phyloP scores from a whole-genome alignment of 1,140 invertebrate genomes.

The Philaenus spumarius region DNA sequence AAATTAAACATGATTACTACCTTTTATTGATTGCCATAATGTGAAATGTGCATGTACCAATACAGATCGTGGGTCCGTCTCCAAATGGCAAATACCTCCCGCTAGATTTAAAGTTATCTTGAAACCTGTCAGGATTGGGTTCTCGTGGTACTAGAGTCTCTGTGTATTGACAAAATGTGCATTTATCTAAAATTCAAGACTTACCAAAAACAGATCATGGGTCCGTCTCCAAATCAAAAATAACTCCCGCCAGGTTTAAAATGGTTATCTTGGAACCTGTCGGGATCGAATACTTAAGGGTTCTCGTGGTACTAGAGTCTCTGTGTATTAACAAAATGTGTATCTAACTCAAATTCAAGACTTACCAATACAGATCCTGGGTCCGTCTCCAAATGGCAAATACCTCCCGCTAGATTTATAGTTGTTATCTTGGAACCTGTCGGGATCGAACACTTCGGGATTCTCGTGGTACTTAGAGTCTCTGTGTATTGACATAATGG shows the following conservation, averaged over 20 bases:
- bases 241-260: constrained; percentile 34
- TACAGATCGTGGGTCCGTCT: constrained; percentile 54
- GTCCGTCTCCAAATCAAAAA: constrained; percentile 56
- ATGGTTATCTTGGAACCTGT: constrained; percentile 45
- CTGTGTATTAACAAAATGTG: too few relatives aligned
- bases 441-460: constrained; percentile 63
- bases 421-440: constrained; percentile 54
- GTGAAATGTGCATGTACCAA: too few relatives aligned
- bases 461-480: constrained; percentile 60
- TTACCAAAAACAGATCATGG: constrained; percentile 53
- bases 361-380: constrained; percentile 53
- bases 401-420: constrained; percentile 40
- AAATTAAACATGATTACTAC: too few relatives aligned
- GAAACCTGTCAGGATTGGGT: constrained; percentile 49
- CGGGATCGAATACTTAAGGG: constrained; percentile 46
- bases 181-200: constrained; percentile 19
- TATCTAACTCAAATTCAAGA: constrained; percentile 21
- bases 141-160: constrained; percentile 48
- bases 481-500: constrained; percentile 49
- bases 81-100: constrained; percentile 49
- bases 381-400: constrained; percentile 56
- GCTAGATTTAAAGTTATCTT: constrained; percentile 38
- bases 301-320: constrained; percentile 49
- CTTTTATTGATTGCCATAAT: too few relatives aligned
- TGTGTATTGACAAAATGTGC: too few relatives aligned